Base-by-base conservation (phyloP, 2,113 vertebrate genomes). In the Tyto alba region DNA sequence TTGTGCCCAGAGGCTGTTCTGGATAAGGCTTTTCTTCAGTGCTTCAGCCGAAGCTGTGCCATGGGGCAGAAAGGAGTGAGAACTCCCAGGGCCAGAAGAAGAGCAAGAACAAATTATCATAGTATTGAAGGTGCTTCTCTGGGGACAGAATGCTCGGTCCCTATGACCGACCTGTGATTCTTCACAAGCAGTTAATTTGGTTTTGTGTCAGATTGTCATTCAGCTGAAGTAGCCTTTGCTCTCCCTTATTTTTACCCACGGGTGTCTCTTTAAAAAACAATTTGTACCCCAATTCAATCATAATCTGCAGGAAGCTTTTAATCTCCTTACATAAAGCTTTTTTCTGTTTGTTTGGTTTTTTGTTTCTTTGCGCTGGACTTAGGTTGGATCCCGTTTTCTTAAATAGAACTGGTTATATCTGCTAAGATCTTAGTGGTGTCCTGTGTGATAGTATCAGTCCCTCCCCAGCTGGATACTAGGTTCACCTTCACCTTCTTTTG, bases 81-180 rank as follows among this genome's bases (percentile, higher is more conserved):
- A 82, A 41, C 25, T 95, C 48, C 34, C 22, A 53, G 45, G 32
- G 38, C 9, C 30, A 59, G 77, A 64, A 84, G 79, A 64, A 62
- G 19, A 85, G 52, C 43, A 71, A 63, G 43, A 90, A 74, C 2
- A 2, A 78, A 69, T 83, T 41, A 57, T 53, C 25, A 53, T 77
- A 64, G 50, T 60, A 75, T 55, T 55, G 40, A 80, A 7, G 30
- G 43, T 53, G 22, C 36, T 64, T 68, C 72, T 87, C 30, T 48
- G 60, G 34, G 34, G 59, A 63, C 1, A 3, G 23, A 60, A 34
- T 36, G 6, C 30, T 5, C 43, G 38, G 18, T 64, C 30, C 53
- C 50, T 53, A 3, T 0, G 1, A 23, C 27, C 20, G 1, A 23
- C 27, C 20, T 2, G 3, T 21, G 40, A 55, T 56, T 71, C n/a